phyloP scores from a whole-genome alignment of 2,888 invertebrate genomes.

The Hetaerina titia region DNA sequence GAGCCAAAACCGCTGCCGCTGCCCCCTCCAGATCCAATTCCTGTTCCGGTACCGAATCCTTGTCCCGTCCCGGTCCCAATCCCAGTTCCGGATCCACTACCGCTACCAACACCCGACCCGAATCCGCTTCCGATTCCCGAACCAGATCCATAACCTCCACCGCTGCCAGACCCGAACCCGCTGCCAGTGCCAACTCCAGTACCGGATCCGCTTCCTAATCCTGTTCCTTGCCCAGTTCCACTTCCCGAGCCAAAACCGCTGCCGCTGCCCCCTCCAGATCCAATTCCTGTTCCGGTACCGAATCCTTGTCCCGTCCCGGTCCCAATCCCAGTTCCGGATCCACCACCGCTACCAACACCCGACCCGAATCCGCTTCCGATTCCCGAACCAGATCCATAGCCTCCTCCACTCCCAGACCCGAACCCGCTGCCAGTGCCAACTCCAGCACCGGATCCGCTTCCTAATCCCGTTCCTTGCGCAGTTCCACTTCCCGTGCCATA shows the following conservation, averaged over 20 bases:
- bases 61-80: not conserved
- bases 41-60: not conserved
- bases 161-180: not conserved
- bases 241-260: not conserved
- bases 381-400: not conserved
- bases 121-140: not conserved
- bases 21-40: not conserved
- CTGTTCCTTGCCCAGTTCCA: not conserved
- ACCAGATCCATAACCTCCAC: not conserved
- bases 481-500: not conserved
- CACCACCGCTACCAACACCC: not conserved
- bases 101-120: not conserved
- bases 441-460: not conserved
- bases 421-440: not conserved
- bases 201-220: not conserved
- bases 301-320: not conserved
- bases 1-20: not conserved
- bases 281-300: not conserved
- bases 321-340: not conserved
- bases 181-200: not conserved
- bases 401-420: not conserved
- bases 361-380: not conserved
- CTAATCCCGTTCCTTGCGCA: not conserved
- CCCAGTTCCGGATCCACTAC: not conserved
- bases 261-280: not conserved